Evolutionary conservation across 2,888 invertebrate genomes (phyloP), one percentile per base, ranked within the genome.

Genomic region (Phortica okadai): DNA sequence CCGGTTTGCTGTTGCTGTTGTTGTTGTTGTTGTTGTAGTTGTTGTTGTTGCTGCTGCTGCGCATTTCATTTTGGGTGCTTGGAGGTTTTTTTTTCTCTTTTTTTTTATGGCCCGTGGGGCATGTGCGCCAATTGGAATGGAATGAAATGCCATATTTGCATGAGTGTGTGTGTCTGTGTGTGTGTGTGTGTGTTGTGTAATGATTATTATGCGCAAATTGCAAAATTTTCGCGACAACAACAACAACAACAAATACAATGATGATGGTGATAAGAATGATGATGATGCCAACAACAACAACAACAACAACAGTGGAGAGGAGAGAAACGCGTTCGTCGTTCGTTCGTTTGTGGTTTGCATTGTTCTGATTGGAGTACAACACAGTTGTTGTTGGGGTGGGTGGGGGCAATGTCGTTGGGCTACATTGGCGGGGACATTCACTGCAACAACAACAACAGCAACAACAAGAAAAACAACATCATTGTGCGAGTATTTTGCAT

Each of bases 171-270:
- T 76, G 79, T 81, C 66, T 79, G 74, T 77, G 77, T 80, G 74
- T 78, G 81, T 78, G 56, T 50, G 56, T 54, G 78, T 77, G 78
- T 78, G 74, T 66, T 77, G 79, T 72, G 75, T 88, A 82, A 80
- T 81, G 81, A 88, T 84, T 86, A 87, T 86, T 86, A 88, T 86
- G 86, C 87, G 87, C 82, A 88, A 86, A 86, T 88, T 86, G 88
- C 87, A 87, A 88, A 86, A 88, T 86, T 87, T 50, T 83, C 86
- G 84, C 81, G 82, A 77, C 82, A 76, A 69, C 80, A 79, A 72
- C 62, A 79, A 72, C 62, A 16, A n/a, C 58, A 66, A 50, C 50
- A 50, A 50, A 8, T 11, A 50, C 14, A 50, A 50, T 50, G 50
- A 50, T 50, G 50, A 50, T 50, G 14, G 2, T 6, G 50, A 11